Evolutionary conservation across 2,888 invertebrate species (phyloP), one percentile per base, ranked within the genome.

Genomic region (Ctena decussata): DNA sequence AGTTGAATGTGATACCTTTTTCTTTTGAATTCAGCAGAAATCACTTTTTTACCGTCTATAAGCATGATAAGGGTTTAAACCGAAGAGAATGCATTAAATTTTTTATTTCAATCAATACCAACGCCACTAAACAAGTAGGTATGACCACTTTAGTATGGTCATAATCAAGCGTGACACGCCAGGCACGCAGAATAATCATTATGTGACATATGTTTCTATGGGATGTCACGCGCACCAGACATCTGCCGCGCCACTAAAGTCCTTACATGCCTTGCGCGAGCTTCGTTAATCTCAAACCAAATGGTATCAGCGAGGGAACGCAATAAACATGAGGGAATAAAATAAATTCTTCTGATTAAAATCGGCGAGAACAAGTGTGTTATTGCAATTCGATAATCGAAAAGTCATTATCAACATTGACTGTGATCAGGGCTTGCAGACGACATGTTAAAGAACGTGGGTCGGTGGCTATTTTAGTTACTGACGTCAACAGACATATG

Each of bases 161-260:
- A 65, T 30, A 32, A 6, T 35, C 35, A 5, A 53, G 65, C 65
- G 35, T 35, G 65, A 65, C 65, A 65, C 35, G 65, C 65, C 35
- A 6, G 30, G 65, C 65, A 65, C 35, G 24, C 65, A 35, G 35
- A 35, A 65, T 35, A 65, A 65, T 65, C 18, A 24, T 65, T 35
- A 24, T 65, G 65, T 65, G 65, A 65, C 65, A 65, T 65, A 65
- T 65, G 65, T 65, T 65, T 65, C 65, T 30, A 65, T 65, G 65
- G 65, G 65, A 65, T 65, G 65, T 30, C 65, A 65, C 65, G 65
- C 65, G 65, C 65, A 18, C 21, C 0, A 65, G 65, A 65, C 65
- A 65, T 65, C 65, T 65, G 65, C 35, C 30, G 5, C 30, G 35
- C 35, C 65, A 35, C 65, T 65, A 18, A 35, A 15, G 2, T 65